These are phyloP conservation scores for Ambastaia sidthimunki DNA, from an alignment of 2,797 vertebrate species.

Conservation along the genomic window DNA sequence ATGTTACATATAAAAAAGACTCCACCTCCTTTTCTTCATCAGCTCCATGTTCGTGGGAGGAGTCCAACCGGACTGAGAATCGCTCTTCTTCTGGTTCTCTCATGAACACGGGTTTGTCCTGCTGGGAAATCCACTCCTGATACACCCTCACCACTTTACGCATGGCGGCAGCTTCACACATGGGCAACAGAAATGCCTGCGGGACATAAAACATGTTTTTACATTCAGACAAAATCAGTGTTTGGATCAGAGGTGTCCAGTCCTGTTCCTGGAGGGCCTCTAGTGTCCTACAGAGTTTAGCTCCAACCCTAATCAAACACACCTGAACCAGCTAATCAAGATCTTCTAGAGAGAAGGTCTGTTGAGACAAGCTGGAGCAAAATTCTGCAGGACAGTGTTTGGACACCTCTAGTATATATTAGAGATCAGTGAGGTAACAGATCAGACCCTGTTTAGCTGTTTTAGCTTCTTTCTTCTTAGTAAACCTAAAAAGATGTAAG, in stretches of 20 bases:
- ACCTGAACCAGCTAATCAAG: too few species aligned
- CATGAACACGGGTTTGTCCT: constrained; percentile 97
- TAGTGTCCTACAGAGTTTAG: too few species aligned
- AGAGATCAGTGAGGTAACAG: background rate
- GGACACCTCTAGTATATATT: too few species aligned
- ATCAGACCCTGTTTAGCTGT: background rate
- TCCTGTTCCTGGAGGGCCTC: too few species aligned
- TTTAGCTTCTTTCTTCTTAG: background rate
- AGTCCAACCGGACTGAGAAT: constrained; percentile 65
- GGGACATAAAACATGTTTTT: constrained; percentile 23
- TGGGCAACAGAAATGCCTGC: constrained; percentile 94
- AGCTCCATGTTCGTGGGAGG: constrained; percentile 64
- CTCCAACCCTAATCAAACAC: too few species aligned
- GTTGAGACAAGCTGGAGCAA: too few species aligned
- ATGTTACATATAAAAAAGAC: too few species aligned
- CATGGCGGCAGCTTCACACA: constrained; percentile 98
- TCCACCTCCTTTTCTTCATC: constrained; percentile 88
- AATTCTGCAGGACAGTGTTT: too few species aligned
- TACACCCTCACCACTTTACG: constrained; percentile 97
- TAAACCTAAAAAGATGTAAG: background rate
- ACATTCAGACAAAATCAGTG: background rate
- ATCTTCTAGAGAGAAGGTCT: too few species aligned
- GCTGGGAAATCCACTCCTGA: constrained; percentile 97
- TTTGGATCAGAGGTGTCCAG: background rate
- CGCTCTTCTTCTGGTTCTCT: constrained; percentile 87